Conservation (phyloP, 1,140 invertebrate genomes). For the Aphaenogaster floridana region DNA sequence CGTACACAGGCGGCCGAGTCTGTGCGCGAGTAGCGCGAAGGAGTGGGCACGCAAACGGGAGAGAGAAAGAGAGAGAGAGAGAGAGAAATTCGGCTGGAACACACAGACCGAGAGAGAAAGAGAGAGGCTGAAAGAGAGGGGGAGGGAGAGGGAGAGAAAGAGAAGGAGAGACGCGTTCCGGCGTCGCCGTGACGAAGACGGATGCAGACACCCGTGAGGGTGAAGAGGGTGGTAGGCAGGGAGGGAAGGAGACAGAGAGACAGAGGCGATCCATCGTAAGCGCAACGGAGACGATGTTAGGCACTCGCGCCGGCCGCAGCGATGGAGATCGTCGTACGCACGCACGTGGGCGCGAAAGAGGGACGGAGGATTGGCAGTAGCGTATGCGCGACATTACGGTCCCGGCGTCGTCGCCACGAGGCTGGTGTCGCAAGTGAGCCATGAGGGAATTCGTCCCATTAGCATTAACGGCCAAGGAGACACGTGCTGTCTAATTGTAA, state of each 20-base stretch:
- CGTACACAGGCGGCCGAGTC: slow-evolving; percentile 22
- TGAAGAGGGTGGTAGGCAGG: background rate
- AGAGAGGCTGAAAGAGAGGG: background rate
- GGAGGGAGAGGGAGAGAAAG: background rate
- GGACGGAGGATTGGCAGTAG: slow-evolving; percentile 74
- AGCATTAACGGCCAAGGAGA: slow-evolving; percentile 20
- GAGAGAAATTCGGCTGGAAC: slow-evolving; percentile 34
- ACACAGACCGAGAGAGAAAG: slow-evolving; percentile 25
- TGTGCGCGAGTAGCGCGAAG: slow-evolving; percentile 27
- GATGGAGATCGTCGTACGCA: slow-evolving; percentile 51
- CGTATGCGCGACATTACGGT: slow-evolving; percentile 70
- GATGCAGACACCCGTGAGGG: slow-evolving; percentile 56
- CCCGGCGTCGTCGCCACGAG: slow-evolving; percentile 33
- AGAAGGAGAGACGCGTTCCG: slow-evolving; percentile 27
- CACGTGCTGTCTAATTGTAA: slow-evolving; percentile 55
- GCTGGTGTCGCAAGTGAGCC: slow-evolving; percentile 1
- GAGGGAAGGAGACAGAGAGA: slow-evolving; percentile 39
- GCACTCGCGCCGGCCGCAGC: slow-evolving; percentile 61
- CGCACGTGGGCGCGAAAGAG: slow-evolving; percentile 55
- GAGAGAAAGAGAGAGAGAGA: slow-evolving; percentile 16
- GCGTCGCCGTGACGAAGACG: slow-evolving; percentile 65
- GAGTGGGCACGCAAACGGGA: background rate
- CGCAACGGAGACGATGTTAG: slow-evolving; percentile 59
- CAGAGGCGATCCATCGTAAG: slow-evolving; percentile 10
- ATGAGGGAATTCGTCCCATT: slow-evolving; percentile 40